Evolutionary conservation across 2,888 invertebrate genomes (phyloP), one percentile per base, ranked within the genome.

Genomic region (Teinopalpus imperialis): DNA sequence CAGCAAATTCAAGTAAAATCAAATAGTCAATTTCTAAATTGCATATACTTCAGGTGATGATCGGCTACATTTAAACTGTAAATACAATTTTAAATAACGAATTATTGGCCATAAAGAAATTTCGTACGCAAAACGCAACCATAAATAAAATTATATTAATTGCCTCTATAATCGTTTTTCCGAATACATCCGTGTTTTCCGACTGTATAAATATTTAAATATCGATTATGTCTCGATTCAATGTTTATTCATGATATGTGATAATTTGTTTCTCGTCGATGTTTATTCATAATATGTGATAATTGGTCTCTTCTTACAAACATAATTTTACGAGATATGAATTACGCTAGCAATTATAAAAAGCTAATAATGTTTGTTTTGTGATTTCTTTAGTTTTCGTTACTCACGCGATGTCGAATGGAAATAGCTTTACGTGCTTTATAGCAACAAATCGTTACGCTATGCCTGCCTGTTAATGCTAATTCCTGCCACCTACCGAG

Each of bases 221-320:
- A 54, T 56, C 56, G 52, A 59, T 56, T 52, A 54, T 44, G 46
- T 50, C 53, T 57, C 52, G 56, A 58, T 56, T 54, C 45, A 42
- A 35, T 41, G 18, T 36, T n/a, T n/a, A n/a, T n/a, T n/a, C n/a
- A n/a, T n/a, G n/a, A n/a, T n/a, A n/a, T n/a, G n/a, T n/a, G n/a
- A n/a, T n/a, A n/a, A n/a, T n/a, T n/a, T n/a, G n/a, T n/a, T n/a
- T n/a, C n/a, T n/a, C n/a, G 41, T 47, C 48, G 41, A 51, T 61
- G 54, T 63, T 63, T 68, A 70, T 68, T 68, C 62, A 66, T 63
- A 54, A 58, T 54, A 51, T 40, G 48, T 44, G 46, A 40, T 56
- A 53, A 59, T 57, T 52, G 36, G 9, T 49, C 47, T 49, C 49
- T 57, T 51, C 50, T 50, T 47, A 41, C 9, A n/a, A 24, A 13